These are phyloP conservation scores for Anthophora plumipes DNA, from an alignment of 2,888 invertebrate genomes.

Conservation along the genomic window DNA sequence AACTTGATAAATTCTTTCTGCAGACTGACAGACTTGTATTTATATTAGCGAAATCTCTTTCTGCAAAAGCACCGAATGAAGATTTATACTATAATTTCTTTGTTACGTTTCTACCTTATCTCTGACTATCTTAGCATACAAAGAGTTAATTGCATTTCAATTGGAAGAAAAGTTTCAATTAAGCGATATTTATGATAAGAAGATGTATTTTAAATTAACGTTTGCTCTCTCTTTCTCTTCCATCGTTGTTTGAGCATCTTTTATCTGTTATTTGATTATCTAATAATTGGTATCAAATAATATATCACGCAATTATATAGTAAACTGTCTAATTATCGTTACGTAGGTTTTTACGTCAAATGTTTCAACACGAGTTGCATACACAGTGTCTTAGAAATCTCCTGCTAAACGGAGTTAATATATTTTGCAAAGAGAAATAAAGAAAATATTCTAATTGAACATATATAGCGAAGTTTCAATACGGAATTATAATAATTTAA, in stretches of 20 bases:
- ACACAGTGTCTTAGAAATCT: too few species aligned
- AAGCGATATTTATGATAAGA: background rate
- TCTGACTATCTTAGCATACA: background rate
- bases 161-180: background rate
- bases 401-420: too few species aligned
- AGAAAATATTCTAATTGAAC: too few species aligned
- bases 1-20: constrained; percentile 9
- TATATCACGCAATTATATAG: too few species aligned
- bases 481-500: too few species aligned
- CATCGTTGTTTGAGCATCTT: background rate
- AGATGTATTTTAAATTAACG: background rate
- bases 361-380: too few species aligned
- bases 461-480: too few species aligned
- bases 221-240: background rate
- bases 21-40: background rate
- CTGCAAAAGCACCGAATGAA: background rate
- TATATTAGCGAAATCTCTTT: background rate
- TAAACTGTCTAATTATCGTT: too few species aligned
- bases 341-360: too few species aligned
- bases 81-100: background rate
- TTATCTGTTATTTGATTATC: background rate
- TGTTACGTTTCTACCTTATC: constrained; percentile 1
- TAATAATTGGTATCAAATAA: background rate
- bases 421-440: too few species aligned
- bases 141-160: background rate